These are phyloP conservation scores for Eptesicus fuscus DNA, from an alignment of 2,113 vertebrate species.

Conservation along the genomic window DNA sequence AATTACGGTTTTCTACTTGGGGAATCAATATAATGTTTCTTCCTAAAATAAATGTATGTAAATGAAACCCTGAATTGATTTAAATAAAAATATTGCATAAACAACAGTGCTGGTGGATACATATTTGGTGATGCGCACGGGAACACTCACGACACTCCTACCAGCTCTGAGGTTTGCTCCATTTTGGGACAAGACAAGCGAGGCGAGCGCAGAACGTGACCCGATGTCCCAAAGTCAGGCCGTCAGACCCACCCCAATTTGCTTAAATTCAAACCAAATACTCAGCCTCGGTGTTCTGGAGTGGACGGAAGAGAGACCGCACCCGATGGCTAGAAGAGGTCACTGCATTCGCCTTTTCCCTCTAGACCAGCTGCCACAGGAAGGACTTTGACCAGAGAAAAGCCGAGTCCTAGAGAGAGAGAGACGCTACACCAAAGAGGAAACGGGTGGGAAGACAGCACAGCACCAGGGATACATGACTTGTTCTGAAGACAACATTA, in stretches of 20 bases:
- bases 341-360: neutral
- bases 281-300: neutral
- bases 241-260: neutral
- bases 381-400: neutral
- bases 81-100: neutral
- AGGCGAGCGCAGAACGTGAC: neutral
- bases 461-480: neutral
- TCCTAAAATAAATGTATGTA: slow-evolving; percentile 13
- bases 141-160: neutral
- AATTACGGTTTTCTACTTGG: slow-evolving; percentile 18
- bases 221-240: neutral
- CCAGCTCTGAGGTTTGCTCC: neutral
- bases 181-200: neutral
- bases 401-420: neutral
- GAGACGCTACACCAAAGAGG: neutral
- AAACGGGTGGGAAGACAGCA: neutral
- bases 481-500: neutral
- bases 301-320: neutral
- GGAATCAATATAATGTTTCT: neutral
- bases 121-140: neutral
- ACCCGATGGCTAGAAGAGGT: neutral
- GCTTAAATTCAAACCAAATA: neutral
- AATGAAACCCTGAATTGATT: neutral
- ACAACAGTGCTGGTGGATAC: neutral
- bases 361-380: neutral